Evolutionary conservation across 2,113 vertebrate genomes (phyloP), one percentile per base, ranked within the genome.

Genomic region (Falco punctatus): DNA sequence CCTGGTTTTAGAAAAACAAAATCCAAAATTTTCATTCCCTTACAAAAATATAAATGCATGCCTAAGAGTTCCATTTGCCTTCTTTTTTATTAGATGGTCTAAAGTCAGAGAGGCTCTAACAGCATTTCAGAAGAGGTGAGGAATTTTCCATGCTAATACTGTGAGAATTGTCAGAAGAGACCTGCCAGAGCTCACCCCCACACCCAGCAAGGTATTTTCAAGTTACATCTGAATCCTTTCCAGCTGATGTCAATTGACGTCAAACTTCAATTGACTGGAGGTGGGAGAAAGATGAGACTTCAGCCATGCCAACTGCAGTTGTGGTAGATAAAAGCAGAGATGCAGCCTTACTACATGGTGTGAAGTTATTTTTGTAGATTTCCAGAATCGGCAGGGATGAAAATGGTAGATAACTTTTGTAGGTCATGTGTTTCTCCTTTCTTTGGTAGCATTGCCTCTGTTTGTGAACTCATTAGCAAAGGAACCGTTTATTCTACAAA

Each of bases 1-100:
- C 40, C 71, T 79, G 30, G 12, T 55, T 82, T 75, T 51, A 61
- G 33, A 2, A 35, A 54, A 38, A 54, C 40, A 52, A 28, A 64
- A 5, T 0, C 5, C 9, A 2, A 57, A 14, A n/a, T 4, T 8
- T 58, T 30, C 48, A 1, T 54, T 69, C 12, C 22, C 13, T 81
- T 46, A 35, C 28, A 64, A 59, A 77, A 77, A 69, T 20, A 15
- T 48, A 61, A 77, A 49, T 19, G 11, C 33, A 22, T 38, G 6
- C 11, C 14, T 17, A 30, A 54, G 44, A 69, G 22, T 55, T 69
- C 16, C 11, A 12, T 81, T 69, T 83, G 5, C 44, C 75, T 62
- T 13, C 55, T 75, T 69, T 81, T 11, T 9, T 24, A n/a, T 65
- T 72, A 57, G 72, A 8, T 24, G 23, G 11, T 11, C 27, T 59